A percentile compares a stretch with the other conserved stretches of the same genome.
phyloP scores from a whole-genome alignment of 2,113 vertebrate species.

The Castor canadensis region DNA sequence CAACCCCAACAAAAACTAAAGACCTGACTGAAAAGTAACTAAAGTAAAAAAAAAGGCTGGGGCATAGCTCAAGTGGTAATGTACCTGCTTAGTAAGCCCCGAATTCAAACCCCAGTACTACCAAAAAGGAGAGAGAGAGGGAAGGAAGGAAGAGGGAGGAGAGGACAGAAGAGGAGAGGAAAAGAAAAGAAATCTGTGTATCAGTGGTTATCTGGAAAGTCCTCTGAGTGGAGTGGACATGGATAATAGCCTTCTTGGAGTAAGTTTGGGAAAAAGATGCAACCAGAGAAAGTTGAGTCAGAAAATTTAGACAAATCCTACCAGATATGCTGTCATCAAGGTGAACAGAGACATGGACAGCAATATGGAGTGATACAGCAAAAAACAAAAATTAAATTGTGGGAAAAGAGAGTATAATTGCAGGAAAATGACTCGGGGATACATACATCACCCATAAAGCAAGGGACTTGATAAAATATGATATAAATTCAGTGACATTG shows the following conservation, averaged over 20 bases:
- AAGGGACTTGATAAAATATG: neutral
- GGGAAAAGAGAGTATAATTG: neutral
- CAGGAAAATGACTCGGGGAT: neutral
- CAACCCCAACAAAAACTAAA: too few relatives aligned
- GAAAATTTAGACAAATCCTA: neutral
- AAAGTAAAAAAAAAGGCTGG: too few relatives aligned
- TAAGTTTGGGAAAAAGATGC: neutral
- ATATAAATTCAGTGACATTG: neutral
- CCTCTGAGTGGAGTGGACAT: neutral
- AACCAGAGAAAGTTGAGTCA: neutral
- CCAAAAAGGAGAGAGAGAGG: too few relatives aligned
- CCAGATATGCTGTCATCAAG: neutral
- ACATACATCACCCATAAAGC: neutral
- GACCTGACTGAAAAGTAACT: too few relatives aligned
- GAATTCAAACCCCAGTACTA: too few relatives aligned
- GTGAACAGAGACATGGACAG: neutral
- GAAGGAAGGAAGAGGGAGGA: too few relatives aligned
- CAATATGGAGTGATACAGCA: neutral
- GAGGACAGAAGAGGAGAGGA: too few relatives aligned
- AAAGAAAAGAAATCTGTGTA: neutral
- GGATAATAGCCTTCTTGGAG: neutral
- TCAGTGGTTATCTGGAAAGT: neutral
- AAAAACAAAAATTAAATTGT: neutral
- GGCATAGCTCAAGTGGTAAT: too few relatives aligned
- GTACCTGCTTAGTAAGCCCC: too few relatives aligned